Conservation (phyloP, 1,140 invertebrate genomes). For the Argopecten irradians region DNA sequence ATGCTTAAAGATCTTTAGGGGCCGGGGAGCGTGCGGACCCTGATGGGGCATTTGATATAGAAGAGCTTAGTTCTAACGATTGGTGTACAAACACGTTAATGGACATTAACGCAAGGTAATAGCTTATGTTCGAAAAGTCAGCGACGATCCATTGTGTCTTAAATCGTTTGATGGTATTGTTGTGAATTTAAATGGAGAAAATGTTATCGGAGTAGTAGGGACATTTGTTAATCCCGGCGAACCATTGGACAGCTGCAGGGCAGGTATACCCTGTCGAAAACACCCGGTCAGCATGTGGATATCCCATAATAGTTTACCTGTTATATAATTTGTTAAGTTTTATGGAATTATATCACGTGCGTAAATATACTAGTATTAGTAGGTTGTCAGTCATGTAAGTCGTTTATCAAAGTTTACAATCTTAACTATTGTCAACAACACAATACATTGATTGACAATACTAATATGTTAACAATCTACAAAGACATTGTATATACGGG, state of each 20-base stretch:
- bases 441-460: not conserved
- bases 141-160: not conserved
- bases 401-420: not conserved
- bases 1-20: not conserved
- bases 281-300: not conserved
- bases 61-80: not conserved
- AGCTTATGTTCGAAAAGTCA: constrained; percentile 11
- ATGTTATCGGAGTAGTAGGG: not conserved
- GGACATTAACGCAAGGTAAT: not conserved
- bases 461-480: not conserved
- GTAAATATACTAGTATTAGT: not conserved
- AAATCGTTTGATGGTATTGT: constrained; percentile 7
- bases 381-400: not conserved
- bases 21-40: not conserved
- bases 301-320: not conserved
- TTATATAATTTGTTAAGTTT: not conserved
- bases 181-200: constrained; percentile 1
- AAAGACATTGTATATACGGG: not conserved
- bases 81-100: not conserved
- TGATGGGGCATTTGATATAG: not conserved
- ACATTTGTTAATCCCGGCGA: not conserved
- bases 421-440: not conserved
- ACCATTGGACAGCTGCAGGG: not conserved
- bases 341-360: not conserved
- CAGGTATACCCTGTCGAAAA: not conserved